Conservation (phyloP, 53 echinoderm and acorn worm species). For the Apostichopus leukothele region DNA sequence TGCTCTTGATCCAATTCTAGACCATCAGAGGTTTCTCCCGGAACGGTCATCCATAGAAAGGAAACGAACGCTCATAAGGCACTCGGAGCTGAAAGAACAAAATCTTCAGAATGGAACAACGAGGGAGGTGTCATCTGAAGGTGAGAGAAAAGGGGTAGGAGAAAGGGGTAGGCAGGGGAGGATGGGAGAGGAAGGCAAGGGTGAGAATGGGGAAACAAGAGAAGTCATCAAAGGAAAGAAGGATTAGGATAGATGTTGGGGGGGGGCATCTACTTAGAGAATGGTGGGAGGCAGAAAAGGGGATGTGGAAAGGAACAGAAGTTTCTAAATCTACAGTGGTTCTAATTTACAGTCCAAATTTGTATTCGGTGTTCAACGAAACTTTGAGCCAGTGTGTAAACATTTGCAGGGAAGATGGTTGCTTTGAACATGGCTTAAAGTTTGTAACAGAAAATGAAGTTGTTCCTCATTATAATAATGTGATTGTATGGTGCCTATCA, state of each 20-base stretch:
- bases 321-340: neutral
- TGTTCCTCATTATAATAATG: no score
- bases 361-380: neutral
- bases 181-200: neutral
- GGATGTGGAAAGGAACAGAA: no score
- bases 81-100: slow-evolving; percentile 62
- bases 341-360: neutral
- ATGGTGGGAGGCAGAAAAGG: no score
- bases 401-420: no score
- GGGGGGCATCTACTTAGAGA: no score
- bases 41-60: slow-evolving; percentile 63
- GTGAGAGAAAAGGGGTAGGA: slow-evolving; percentile 56
- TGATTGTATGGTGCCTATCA: no score
- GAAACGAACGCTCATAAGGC: slow-evolving; percentile 69
- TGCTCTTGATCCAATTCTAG: slow-evolving; percentile 52
- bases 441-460: neutral
- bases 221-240: no score
- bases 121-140: slow-evolving; percentile 81
- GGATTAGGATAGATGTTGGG: no score
- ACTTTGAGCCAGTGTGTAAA: neutral
- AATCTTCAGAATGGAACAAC: slow-evolving; percentile 45
- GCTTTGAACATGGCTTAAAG: no score
- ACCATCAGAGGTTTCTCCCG: slow-evolving; percentile 56
- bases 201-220: no score
- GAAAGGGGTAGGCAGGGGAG: neutral